These are phyloP conservation scores for Episyrphus balteatus DNA, from an alignment of 1,140 invertebrate genomes.

Conservation along the genomic window DNA sequence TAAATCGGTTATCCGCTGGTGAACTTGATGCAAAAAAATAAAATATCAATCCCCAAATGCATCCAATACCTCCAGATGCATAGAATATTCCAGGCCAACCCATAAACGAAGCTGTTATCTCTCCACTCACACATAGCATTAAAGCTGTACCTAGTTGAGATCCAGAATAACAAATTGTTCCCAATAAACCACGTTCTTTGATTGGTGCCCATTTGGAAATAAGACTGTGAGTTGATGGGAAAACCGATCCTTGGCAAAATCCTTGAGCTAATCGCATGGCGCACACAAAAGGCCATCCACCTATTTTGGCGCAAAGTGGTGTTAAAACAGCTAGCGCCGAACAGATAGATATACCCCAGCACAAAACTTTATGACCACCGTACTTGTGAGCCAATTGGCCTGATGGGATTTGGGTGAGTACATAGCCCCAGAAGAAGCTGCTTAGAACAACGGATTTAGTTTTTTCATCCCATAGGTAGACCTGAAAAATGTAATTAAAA, in stretches of 20 bases:
- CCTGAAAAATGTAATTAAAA: background rate
- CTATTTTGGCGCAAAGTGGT: constrained; percentile 18
- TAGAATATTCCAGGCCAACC: constrained; percentile 71
- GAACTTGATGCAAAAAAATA: constrained; percentile 47
- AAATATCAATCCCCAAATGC: constrained; percentile 48
- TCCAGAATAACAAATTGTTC: constrained; percentile 47
- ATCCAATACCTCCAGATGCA: constrained; percentile 48
- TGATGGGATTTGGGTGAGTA: constrained; percentile 44
- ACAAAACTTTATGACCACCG: constrained; percentile 48
- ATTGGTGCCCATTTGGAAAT: constrained; percentile 60
- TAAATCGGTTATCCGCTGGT: constrained; percentile 43
- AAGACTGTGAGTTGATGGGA: constrained; percentile 62
- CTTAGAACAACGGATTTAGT: constrained; percentile 41
- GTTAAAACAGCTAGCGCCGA: constrained; percentile 26
- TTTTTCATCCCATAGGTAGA: constrained; percentile 8
- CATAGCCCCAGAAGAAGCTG: constrained; percentile 48
- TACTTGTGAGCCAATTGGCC: constrained; percentile 50
- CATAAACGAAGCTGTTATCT: constrained; percentile 43
- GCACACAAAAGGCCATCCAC: constrained; percentile 43
- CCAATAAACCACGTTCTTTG: constrained; percentile 42
- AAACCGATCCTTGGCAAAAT: constrained; percentile 59
- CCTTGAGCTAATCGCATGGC: constrained; percentile 58
- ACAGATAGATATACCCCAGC: constrained; percentile 40
- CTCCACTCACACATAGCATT: constrained; percentile 45
- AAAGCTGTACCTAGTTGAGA: constrained; percentile 58